Conservation (phyloP, 2,888 invertebrate species). For the Acrobasis suavella region DNA sequence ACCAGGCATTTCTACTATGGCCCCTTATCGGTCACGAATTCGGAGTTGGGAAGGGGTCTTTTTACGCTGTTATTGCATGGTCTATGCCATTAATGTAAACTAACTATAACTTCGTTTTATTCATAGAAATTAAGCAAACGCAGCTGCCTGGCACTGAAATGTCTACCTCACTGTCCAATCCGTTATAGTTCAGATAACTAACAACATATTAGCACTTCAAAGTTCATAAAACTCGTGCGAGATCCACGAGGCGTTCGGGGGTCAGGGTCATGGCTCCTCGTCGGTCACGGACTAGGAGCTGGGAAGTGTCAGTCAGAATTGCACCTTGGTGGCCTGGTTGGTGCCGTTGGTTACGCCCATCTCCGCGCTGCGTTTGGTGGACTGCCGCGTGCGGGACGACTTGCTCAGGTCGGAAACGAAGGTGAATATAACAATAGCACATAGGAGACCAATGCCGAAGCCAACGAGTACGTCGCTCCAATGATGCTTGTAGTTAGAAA, state of each 20-base stretch:
- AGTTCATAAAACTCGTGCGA: slow-evolving; percentile 60
- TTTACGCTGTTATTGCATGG: slow-evolving; percentile 55
- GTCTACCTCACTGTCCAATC: background rate
- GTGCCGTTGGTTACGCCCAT: slow-evolving; percentile 69
- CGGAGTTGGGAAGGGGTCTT: slow-evolving; percentile 55
- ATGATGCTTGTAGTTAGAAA: slow-evolving; percentile 98
- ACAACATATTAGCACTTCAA: background rate
- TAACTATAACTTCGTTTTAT: background rate
- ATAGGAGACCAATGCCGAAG: slow-evolving; percentile 85
- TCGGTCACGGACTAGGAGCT: slow-evolving; percentile 50
- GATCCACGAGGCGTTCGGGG: slow-evolving; percentile 67
- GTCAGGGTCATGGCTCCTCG: slow-evolving; percentile 54
- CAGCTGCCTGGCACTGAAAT: background rate
- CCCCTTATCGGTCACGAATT: slow-evolving; percentile 47
- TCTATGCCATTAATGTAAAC: slow-evolving; percentile 61
- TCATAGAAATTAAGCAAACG: background rate
- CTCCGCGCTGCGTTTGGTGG: slow-evolving; percentile 60
- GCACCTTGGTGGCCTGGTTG: slow-evolving; percentile 43
- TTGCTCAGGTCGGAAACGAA: slow-evolving; percentile 73
- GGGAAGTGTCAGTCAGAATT: too few species aligned
- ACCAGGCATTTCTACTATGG: too few species aligned
- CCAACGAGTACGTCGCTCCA: slow-evolving; percentile 98
- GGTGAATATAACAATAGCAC: slow-evolving; percentile 84
- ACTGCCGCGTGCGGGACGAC: slow-evolving; percentile 49
- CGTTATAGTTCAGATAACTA: background rate